Evolutionary conservation across 2,888 invertebrate species (phyloP).

Genomic region (Dryobotodes eremita): DNA sequence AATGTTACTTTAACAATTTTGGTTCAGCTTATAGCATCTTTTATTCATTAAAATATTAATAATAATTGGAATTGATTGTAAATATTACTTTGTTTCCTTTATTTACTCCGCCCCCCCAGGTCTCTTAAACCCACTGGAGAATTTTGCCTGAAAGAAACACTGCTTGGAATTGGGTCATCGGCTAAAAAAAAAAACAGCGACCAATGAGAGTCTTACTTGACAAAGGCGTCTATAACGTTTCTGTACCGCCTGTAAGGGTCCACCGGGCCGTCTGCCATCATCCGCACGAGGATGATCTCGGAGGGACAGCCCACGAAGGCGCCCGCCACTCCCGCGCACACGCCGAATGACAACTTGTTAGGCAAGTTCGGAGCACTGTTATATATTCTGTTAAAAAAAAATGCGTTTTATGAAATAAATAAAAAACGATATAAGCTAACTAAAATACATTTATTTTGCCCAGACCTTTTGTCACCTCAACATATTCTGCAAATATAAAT

Average conservation of each 20-base stretch:
- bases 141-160: too few species aligned
- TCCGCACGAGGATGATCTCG: conserved; percentile 97
- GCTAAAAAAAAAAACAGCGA: background rate
- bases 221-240: conserved; percentile 94
- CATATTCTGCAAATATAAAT: background rate
- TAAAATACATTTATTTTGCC: background rate
- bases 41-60: too few species aligned
- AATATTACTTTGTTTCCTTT: too few species aligned
- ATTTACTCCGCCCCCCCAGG: too few species aligned
- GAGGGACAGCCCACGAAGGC: conserved; percentile 98
- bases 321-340: conserved; percentile 95
- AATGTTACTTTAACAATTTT: too few species aligned
- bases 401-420: too few species aligned
- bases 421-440: background rate
- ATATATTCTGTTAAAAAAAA: conserved; percentile 76
- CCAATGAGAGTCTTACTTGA: conserved; percentile 63
- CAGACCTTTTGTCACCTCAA: background rate
- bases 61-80: too few species aligned
- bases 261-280: conserved; percentile 97
- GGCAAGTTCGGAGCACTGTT: conserved; percentile 93
- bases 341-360: conserved; percentile 94
- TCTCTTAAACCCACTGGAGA: too few species aligned
- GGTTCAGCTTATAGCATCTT: too few species aligned
- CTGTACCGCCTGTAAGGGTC: conserved; percentile 92
- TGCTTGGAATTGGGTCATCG: background rate